These are phyloP conservation scores for Drosophila robusta DNA, from an alignment of 2,888 invertebrate species.

Conservation along the genomic window DNA sequence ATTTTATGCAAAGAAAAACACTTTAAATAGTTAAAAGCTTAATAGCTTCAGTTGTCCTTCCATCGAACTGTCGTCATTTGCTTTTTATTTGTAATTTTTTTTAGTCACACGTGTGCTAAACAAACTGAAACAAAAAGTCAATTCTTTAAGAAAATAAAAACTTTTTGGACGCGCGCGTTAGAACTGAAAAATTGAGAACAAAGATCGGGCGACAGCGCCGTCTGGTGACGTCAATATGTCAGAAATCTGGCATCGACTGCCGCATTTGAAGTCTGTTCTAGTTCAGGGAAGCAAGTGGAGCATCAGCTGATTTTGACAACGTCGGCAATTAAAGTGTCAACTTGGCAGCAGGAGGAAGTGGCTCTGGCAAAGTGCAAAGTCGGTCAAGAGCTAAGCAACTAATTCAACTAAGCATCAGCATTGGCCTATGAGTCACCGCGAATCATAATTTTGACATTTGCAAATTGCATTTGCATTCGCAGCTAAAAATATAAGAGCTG, in stretches of 20 bases:
- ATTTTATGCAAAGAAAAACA: conserved; percentile 8
- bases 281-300: conserved; percentile 41
- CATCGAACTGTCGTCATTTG: conserved; percentile 35
- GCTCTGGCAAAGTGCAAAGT: conserved; percentile 12
- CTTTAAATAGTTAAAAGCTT: conserved; percentile 11
- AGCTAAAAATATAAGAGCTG: conserved; percentile 56
- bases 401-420: conserved; percentile 34
- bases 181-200: conserved; percentile 25
- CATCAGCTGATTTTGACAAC: conserved; percentile 71
- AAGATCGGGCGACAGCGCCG: conserved; percentile 33
- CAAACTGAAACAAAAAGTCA: conserved; percentile 14
- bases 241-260: conserved; percentile 39
- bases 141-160: conserved; percentile 7
- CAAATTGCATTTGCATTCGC: conserved; percentile 36
- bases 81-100: conserved; percentile 12
- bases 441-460: conserved; percentile 31
- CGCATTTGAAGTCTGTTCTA: conserved; percentile 11
- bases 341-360: conserved; percentile 22
- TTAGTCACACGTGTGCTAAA: conserved; percentile 43
- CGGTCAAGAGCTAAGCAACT: conserved; percentile 26
- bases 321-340: conserved; percentile 72
- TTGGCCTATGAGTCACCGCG: conserved; percentile 47
- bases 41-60: conserved; percentile 28
- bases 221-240: conserved; percentile 55
- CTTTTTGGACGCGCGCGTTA: conserved; percentile 7